Evolutionary conservation across 1,140 invertebrate genomes (phyloP).

Genomic region (Limonius californicus): DNA sequence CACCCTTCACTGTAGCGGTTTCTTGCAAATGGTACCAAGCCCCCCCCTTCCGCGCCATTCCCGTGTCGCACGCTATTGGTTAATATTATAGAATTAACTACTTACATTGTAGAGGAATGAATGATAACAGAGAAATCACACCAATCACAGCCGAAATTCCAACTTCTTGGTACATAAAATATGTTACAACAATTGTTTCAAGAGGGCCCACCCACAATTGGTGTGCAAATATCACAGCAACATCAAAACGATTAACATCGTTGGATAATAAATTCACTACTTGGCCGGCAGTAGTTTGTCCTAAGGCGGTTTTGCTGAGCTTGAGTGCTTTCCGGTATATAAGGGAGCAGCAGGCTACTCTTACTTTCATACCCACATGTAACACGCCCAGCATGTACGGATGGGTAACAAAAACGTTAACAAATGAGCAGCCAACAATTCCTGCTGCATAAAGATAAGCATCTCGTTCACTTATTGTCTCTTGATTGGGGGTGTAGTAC

Average conservation of each 20-base stretch:
- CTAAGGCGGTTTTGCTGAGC: conserved; percentile 68
- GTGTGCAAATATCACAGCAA: conserved; percentile 66
- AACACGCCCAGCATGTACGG: conserved; percentile 73
- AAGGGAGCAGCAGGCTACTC: conserved; percentile 71
- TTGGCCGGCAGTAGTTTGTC: conserved; percentile 75
- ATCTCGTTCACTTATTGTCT: conserved; percentile 48
- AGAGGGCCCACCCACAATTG: conserved; percentile 81
- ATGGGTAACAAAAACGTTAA: conserved; percentile 71
- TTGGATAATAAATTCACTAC: conserved; percentile 86
- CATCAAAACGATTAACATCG: conserved; percentile 72
- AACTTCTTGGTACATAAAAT: conserved; percentile 76
- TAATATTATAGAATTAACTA: too few species aligned
- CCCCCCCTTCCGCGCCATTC: too few species aligned
- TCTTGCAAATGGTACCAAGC: too few species aligned
- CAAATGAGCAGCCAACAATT: conserved; percentile 66
- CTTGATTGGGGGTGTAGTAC: conserved; percentile 36
- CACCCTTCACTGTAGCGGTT: too few species aligned
- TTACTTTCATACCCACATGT: conserved; percentile 76
- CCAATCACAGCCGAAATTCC: conserved; percentile 74
- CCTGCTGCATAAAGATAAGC: conserved; percentile 64
- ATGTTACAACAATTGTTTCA: conserved; percentile 72
- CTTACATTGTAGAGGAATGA: conserved; percentile 81
- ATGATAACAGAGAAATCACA: conserved; percentile 71
- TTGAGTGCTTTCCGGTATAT: conserved; percentile 76
- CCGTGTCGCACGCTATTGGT: too few species aligned